Conservation (phyloP, 1,140 invertebrate species). For the Tetramorium alpestre region DNA sequence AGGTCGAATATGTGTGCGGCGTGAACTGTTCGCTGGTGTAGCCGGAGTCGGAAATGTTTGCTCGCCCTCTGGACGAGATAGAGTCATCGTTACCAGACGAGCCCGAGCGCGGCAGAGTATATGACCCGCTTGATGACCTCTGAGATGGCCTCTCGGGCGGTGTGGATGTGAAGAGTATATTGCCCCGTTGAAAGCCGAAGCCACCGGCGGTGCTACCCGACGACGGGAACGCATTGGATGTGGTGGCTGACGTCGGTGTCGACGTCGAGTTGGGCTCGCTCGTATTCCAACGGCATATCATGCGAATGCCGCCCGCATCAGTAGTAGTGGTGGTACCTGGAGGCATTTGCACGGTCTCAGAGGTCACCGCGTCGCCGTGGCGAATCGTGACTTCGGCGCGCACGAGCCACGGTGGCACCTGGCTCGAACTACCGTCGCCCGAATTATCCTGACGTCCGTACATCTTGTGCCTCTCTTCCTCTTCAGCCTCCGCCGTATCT, state of each 20-base stretch:
- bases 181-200: slow-evolving; percentile 86
- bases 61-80: slow-evolving; percentile 54
- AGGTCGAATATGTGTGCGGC: slow-evolving; percentile 79
- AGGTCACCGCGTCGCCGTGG: slow-evolving; percentile 74
- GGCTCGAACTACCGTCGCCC: slow-evolving; percentile 38
- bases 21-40: slow-evolving; percentile 85
- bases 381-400: slow-evolving; percentile 88
- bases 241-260: neutral
- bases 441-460: slow-evolving; percentile 66
- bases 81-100: slow-evolving; percentile 66
- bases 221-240: slow-evolving; percentile 19
- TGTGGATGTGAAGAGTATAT: slow-evolving; percentile 86
- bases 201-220: slow-evolving; percentile 72
- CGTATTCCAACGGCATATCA: slow-evolving; percentile 85
- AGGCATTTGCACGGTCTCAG: slow-evolving; percentile 57
- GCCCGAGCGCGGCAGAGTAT: slow-evolving; percentile 73
- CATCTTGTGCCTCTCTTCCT: slow-evolving; percentile 58
- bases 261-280: slow-evolving; percentile 62
- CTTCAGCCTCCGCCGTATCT: slow-evolving; percentile 59
- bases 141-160: slow-evolving; percentile 77
- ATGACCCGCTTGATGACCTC: slow-evolving; percentile 48
- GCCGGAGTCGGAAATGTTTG: slow-evolving; percentile 82
- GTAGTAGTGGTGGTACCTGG: slow-evolving; percentile 63
- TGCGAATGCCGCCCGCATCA: slow-evolving; percentile 83
- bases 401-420: slow-evolving; percentile 86